Evolutionary conservation across 2,888 invertebrate genomes (phyloP).

Genomic region (Caenorhabditis becei): DNA sequence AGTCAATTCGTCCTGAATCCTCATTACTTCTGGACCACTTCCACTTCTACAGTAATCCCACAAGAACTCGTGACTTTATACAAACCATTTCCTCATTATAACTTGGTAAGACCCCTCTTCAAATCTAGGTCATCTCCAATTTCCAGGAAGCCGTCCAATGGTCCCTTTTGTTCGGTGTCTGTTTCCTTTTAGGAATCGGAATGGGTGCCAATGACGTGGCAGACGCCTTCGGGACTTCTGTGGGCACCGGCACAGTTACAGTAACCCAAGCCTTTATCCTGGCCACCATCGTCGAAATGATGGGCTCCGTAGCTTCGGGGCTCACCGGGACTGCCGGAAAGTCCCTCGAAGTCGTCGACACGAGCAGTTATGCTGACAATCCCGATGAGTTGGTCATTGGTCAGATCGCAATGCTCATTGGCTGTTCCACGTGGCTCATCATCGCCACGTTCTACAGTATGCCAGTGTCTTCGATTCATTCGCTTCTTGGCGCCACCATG

Average conservation of each 20-base stretch:
- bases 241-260: conserved; percentile 85
- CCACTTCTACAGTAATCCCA: too few relatives aligned
- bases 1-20: conserved; percentile 16
- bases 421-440: conserved; percentile 92
- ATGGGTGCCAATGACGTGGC: conserved; percentile 99
- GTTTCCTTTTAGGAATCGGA: conserved; percentile 84
- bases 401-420: conserved; percentile 89
- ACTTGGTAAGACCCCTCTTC: conserved; percentile 37
- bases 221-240: conserved; percentile 92
- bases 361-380: conserved; percentile 89
- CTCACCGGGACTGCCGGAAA: conserved; percentile 77
- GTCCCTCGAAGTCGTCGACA: conserved; percentile 87
- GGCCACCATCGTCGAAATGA: conserved; percentile 95
- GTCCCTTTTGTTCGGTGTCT: conserved; percentile 58
- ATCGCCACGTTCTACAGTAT: conserved; percentile 93
- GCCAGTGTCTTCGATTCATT: conserved; percentile 98
- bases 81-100: conserved; percentile 50
- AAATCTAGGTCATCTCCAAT: too few relatives aligned
- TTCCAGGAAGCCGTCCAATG: conserved; percentile 60
- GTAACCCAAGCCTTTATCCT: conserved; percentile 91
- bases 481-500: conserved; percentile 96
- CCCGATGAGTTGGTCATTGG: conserved; percentile 92
- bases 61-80: not conserved
- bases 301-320: conserved; percentile 95
- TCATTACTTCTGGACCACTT: not conserved